Evolutionary conservation across 2,797 vertebrate genomes (phyloP).

Genomic region (Malacoraja senta): DNA sequence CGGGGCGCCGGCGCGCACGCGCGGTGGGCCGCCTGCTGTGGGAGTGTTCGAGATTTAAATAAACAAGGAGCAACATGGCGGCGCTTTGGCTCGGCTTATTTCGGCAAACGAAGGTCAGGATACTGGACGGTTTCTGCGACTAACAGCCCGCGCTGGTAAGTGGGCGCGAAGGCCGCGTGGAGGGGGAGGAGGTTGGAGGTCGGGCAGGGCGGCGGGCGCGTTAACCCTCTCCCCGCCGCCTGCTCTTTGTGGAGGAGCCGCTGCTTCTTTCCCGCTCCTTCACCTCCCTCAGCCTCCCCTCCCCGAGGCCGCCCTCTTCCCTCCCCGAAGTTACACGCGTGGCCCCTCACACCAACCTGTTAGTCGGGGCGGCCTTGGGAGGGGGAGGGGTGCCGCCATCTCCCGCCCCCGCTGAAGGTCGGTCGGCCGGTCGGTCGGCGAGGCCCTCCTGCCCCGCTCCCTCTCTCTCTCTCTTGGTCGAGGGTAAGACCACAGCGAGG

Average conservation of each 20-base stretch:
- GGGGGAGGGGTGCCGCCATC: too few species aligned
- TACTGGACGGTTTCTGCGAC: neutral
- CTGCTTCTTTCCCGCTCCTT: neutral
- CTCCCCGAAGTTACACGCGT: neutral
- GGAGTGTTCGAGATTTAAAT: slow-evolving; percentile 36
- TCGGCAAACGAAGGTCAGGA: slow-evolving; percentile 36
- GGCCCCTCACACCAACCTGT: neutral
- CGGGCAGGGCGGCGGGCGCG: neutral
- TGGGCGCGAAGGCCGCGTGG: neutral
- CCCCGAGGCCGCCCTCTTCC: neutral
- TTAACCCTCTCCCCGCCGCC: too few species aligned
- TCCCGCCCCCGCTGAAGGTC: too few species aligned
- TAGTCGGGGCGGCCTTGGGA: too few species aligned
- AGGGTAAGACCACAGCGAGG: too few species aligned
- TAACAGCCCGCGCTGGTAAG: slow-evolving; percentile 26
- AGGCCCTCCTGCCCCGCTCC: too few species aligned
- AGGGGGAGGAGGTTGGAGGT: neutral
- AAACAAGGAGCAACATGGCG: slow-evolving; percentile 38
- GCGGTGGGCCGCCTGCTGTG: neutral
- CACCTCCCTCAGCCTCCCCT: neutral
- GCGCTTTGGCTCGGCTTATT: slow-evolving; percentile 24
- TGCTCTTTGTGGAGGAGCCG: neutral
- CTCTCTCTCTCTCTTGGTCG: too few species aligned
- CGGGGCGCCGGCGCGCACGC: neutral
- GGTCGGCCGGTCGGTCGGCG: too few species aligned